Percentiles rank a stretch among this genome's conserved stretches.
These are phyloP conservation scores for Protomyctophum bolini DNA, from an alignment of 2,113 vertebrate species.

Conservation along the genomic window DNA sequence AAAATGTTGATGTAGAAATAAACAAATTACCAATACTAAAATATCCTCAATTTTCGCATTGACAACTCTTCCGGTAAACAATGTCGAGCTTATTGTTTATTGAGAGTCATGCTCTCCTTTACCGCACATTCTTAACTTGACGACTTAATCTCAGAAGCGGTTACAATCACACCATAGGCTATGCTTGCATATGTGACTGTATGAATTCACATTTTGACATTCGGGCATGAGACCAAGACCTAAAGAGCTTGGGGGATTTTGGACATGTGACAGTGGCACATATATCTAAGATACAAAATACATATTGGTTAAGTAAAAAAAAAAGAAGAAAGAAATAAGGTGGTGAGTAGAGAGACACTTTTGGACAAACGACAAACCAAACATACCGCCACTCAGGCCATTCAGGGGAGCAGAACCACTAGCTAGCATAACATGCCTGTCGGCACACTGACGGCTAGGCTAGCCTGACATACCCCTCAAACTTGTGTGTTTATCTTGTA, in stretches of 20 bases:
- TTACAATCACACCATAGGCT: slow-evolving; percentile 51
- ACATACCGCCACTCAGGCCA: slow-evolving; percentile 39
- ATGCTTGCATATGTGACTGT: slow-evolving; percentile 22
- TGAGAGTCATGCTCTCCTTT: slow-evolving; percentile 24
- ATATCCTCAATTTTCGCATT: too few species aligned
- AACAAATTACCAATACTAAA: neutral
- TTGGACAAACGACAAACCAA: slow-evolving; percentile 65
- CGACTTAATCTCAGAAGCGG: slow-evolving; percentile 42
- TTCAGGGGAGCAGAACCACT: slow-evolving; percentile 54
- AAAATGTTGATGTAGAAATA: neutral
- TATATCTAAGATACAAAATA: slow-evolving; percentile 52
- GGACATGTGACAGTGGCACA: slow-evolving; percentile 44
- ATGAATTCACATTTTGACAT: slow-evolving; percentile 61
- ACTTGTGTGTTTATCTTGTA: slow-evolving; percentile 62
- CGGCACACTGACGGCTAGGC: slow-evolving; percentile 50
- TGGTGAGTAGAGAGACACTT: slow-evolving; percentile 44
- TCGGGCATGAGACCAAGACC: slow-evolving; percentile 48
- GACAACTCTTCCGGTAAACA: too few species aligned
- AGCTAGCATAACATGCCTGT: slow-evolving; percentile 58
- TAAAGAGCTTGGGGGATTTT: slow-evolving; percentile 44
- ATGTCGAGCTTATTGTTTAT: slow-evolving; percentile 13
- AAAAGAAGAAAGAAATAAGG: slow-evolving; percentile 6
- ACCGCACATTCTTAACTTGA: slow-evolving; percentile 43
- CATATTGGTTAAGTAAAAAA: slow-evolving; percentile 23
- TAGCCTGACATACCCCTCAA: slow-evolving; percentile 51